These are phyloP conservation scores for Gnathonemus longibarbis DNA, from an alignment of 2,113 vertebrate species.

Conservation along the genomic window DNA sequence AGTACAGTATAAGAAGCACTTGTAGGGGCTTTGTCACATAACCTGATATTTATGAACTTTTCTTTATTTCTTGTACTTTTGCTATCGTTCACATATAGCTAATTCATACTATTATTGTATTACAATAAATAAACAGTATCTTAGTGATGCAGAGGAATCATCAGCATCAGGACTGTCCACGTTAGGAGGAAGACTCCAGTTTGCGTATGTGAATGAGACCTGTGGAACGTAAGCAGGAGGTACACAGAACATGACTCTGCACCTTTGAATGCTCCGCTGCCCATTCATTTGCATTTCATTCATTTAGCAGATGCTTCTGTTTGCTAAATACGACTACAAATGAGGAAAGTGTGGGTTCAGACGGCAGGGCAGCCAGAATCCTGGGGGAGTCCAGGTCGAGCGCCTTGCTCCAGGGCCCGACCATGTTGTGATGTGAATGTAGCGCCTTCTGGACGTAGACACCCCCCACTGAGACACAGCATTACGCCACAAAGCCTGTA, in stretches of 20 bases:
- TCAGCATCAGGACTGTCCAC: not conserved
- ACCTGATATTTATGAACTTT: not conserved
- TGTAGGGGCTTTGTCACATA: not conserved
- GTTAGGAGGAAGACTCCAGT: not conserved
- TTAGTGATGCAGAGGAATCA: not conserved
- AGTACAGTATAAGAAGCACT: not conserved
- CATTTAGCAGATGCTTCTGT: not conserved
- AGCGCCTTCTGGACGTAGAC: not conserved
- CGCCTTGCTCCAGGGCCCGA: not conserved
- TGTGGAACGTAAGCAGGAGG: not conserved
- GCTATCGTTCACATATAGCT: not conserved
- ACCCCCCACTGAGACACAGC: not conserved
- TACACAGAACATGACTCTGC: not conserved
- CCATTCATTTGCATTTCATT: not conserved
- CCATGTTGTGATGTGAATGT: not conserved
- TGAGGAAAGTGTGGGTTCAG: not conserved
- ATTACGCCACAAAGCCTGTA: not conserved
- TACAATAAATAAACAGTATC: not conserved
- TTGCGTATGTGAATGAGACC: not conserved
- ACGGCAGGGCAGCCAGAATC: not conserved
- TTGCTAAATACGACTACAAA: not conserved
- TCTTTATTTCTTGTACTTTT: not conserved
- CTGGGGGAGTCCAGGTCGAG: not conserved
- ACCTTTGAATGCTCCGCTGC: not conserved
- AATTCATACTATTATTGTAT: not conserved